Conservation (phyloP, 2,888 invertebrate genomes). For the Trichogramma dendrolimi region DNA sequence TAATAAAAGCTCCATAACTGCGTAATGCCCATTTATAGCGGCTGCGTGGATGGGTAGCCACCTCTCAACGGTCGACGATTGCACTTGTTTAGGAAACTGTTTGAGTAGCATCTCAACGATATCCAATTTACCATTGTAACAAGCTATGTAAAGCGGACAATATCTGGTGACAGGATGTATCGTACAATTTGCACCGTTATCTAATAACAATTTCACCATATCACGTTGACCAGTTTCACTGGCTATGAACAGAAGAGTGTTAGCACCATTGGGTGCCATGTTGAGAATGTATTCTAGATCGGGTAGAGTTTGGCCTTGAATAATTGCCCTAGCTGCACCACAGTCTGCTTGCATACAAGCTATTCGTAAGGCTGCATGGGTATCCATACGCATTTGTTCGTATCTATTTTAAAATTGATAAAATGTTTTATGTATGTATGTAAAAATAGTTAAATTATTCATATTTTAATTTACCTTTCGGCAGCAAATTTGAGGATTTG, state of each 20-base stretch:
- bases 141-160: constrained; percentile 87
- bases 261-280: constrained; percentile 82
- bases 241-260: constrained; percentile 83
- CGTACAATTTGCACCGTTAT: constrained; percentile 81
- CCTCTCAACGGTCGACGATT: constrained; percentile 83
- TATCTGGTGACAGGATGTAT: constrained; percentile 88
- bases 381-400: constrained; percentile 70
- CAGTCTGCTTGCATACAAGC: constrained; percentile 73
- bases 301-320: constrained; percentile 60
- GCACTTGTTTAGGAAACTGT: constrained; percentile 80
- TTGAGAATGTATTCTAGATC: constrained; percentile 76
- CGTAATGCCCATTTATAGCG: constrained; percentile 79
- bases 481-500: constrained; percentile 62
- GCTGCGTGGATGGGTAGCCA: constrained; percentile 93
- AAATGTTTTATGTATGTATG: not conserved
- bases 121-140: constrained; percentile 77
- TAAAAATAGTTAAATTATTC: not conserved
- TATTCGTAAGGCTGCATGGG: constrained; percentile 73
- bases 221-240: constrained; percentile 79
- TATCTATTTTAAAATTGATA: constrained; percentile 30
- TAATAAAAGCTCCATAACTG: constrained; percentile 73
- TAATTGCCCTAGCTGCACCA: constrained; percentile 61
- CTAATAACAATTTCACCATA: constrained; percentile 72
- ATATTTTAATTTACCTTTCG: constrained; percentile 52
- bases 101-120: constrained; percentile 72